These are phyloP conservation scores for Coleophora flavipennella DNA, from an alignment of 2,888 invertebrate species.

Conservation along the genomic window DNA sequence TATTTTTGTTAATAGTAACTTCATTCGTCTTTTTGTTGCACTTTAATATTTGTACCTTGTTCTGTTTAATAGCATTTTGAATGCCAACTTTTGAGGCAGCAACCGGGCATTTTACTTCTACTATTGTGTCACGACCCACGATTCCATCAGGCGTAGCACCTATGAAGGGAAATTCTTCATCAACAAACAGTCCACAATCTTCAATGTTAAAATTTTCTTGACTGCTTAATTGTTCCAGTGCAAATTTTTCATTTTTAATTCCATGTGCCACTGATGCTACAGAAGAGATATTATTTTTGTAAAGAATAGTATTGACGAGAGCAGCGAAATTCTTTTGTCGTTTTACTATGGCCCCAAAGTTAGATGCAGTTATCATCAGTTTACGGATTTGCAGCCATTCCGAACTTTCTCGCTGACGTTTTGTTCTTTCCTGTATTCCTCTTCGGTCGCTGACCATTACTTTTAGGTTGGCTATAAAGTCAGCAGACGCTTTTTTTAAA, in stretches of 20 bases:
- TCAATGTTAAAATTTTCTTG: conserved; percentile 8
- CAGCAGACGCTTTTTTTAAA: not conserved
- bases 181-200: conserved; percentile 13
- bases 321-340: not conserved
- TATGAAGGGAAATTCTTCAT: conserved; percentile 6
- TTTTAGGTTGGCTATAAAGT: not conserved
- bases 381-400: conserved; percentile 13
- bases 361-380: conserved; percentile 12
- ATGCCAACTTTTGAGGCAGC: not conserved
- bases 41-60: no score
- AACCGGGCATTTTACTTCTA: conserved; percentile 13
- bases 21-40: no score
- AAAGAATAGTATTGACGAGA: conserved; percentile 6
- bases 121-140: conserved; percentile 5
- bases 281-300: conserved; percentile 5
- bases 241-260: conserved; percentile 8
- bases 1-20: no score
- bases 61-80: no score
- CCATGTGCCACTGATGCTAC: conserved; percentile 12
- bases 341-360: conserved; percentile 9
- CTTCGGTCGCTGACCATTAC: not conserved
- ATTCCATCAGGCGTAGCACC: conserved; percentile 13
- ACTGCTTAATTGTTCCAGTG: conserved; percentile 5
- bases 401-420: conserved; percentile 10
- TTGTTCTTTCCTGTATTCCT: conserved; percentile 2